phyloP scores from a whole-genome alignment of 2,113 vertebrate genomes.

The Pluvialis apricaria region DNA sequence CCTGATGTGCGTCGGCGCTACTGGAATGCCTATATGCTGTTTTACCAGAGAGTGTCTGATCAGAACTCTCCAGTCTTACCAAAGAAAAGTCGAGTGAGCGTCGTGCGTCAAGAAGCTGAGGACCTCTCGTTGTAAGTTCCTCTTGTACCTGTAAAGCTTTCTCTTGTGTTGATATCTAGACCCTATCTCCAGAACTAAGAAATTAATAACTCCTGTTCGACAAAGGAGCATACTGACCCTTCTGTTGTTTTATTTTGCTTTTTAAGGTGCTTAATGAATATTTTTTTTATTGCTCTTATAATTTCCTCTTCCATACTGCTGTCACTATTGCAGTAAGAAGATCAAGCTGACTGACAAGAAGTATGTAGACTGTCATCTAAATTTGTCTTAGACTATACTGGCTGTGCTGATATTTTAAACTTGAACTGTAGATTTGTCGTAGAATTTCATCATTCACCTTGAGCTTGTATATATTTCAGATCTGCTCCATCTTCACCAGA shows the following conservation, averaged over 20 bases:
- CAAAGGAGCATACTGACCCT: not conserved
- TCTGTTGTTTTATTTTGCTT: not conserved
- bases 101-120: constrained; percentile 95
- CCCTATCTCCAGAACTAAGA: not conserved
- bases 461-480: constrained; percentile 61
- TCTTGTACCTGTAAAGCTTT: not conserved
- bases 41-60: constrained; percentile 96
- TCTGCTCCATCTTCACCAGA: constrained; percentile 98
- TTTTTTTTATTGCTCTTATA: not conserved
- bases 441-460: not conserved
- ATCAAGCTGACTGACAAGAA: not conserved
- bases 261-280: not conserved
- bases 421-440: not conserved
- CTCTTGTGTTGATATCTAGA: not conserved
- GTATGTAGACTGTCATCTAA: not conserved
- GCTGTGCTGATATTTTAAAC: not conserved
- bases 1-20: constrained; percentile 94
- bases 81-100: constrained; percentile 97
- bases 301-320: not conserved
- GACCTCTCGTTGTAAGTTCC: constrained; percentile 91
- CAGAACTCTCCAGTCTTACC: constrained; percentile 95
- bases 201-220: not conserved
- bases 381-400: not conserved
- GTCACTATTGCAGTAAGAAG: not conserved
- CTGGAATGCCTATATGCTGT: constrained; percentile 99